These are phyloP conservation scores for Parnassius mnemosyne DNA, from an alignment of 2,888 invertebrate genomes.

Conservation along the genomic window DNA sequence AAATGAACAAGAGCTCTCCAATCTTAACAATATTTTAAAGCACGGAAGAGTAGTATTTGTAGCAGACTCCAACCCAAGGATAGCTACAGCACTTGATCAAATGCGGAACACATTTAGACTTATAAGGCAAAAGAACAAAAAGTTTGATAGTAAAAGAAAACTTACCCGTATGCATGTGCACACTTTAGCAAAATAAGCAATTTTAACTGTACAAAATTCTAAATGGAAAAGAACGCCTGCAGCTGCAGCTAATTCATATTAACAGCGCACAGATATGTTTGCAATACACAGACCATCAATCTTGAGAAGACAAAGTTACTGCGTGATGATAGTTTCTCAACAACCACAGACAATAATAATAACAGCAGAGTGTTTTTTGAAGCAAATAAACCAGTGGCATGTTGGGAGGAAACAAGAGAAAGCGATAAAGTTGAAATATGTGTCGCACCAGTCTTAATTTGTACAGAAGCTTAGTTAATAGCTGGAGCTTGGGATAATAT, in stretches of 20 bases:
- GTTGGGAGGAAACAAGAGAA: no score
- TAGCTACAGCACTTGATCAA: slow-evolving; percentile 89
- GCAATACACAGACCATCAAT: slow-evolving; percentile 82
- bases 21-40: slow-evolving; percentile 85
- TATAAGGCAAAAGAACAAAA: no score
- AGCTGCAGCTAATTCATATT: slow-evolving; percentile 90
- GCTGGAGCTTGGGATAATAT: slow-evolving; percentile 94
- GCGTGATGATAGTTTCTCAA: slow-evolving; percentile 91
- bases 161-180: slow-evolving; percentile 91
- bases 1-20: slow-evolving; percentile 93
- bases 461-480: slow-evolving; percentile 89
- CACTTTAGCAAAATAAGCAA: slow-evolving; percentile 92
- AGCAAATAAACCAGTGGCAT: no score
- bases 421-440: no score
- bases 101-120: slow-evolving; percentile 87
- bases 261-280: slow-evolving; percentile 90
- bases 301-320: slow-evolving; percentile 79
- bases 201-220: slow-evolving; percentile 84
- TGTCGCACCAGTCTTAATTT: no score
- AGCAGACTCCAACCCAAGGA: slow-evolving; percentile 88
- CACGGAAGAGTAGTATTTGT: slow-evolving; percentile 86
- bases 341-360: slow-evolving; percentile 80
- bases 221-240: slow-evolving; percentile 89
- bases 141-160: slow-evolving; percentile 71
- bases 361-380: no score